Percentiles rank a stretch among this genome's conserved stretches.
Conservation (phyloP, 2,113 vertebrate genomes). For the Hirundichthys speculiger region DNA sequence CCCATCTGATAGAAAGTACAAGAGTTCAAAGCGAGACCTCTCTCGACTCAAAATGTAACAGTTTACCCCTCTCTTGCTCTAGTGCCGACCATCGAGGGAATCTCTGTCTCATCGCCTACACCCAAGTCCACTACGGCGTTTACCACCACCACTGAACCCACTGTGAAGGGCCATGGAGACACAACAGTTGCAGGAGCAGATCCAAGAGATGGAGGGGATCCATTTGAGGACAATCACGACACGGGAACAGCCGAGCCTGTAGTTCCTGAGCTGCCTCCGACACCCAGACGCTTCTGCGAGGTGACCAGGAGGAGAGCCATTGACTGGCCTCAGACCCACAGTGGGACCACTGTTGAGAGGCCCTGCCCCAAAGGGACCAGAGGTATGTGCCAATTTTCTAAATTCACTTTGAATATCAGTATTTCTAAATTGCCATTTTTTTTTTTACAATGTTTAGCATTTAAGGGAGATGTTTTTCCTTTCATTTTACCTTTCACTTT, state of each 20-base stretch:
- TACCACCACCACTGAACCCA: constrained; percentile 82
- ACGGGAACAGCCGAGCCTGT: constrained; percentile 85
- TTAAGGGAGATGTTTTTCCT: not conserved
- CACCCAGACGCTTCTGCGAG: constrained; percentile 94
- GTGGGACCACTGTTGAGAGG: constrained; percentile 91
- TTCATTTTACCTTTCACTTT: not conserved
- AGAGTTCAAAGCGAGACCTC: constrained; percentile 38
- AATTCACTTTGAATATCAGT: not conserved
- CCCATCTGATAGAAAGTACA: constrained; percentile 9
- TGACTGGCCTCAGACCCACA: constrained; percentile 95
- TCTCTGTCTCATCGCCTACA: constrained; percentile 83
- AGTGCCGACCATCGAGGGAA: constrained; percentile 91
- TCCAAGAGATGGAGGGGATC: constrained; percentile 88
- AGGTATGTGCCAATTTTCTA: constrained; percentile 78
- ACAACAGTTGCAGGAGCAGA: constrained; percentile 80
- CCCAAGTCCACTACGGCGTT: constrained; percentile 82
- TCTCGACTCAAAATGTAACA: constrained; percentile 20
- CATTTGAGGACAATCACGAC: constrained; percentile 81
- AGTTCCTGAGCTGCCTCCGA: constrained; percentile 86
- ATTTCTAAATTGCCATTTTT: not conserved
- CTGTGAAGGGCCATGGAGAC: constrained; percentile 81
- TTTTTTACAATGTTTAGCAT: not conserved
- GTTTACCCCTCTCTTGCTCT: constrained; percentile 46
- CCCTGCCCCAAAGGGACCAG: constrained; percentile 97
- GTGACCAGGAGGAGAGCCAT: constrained; percentile 87